Conservation (phyloP, 2,888 invertebrate genomes). For the Malthinus seriepunctatus region DNA sequence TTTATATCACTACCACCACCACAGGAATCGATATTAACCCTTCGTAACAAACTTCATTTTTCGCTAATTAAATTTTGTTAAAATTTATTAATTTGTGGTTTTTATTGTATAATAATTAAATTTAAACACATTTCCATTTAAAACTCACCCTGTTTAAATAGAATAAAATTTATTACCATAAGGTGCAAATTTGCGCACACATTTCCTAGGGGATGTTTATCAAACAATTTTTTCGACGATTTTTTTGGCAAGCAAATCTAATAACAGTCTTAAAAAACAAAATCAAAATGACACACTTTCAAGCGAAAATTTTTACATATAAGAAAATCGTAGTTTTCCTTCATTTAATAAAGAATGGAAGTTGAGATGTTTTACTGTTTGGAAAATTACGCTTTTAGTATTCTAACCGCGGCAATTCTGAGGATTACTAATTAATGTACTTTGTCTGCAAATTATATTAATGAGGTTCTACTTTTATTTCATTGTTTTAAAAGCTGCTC, state of each 20-base stretch:
- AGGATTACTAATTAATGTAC: slow-evolving; percentile 6
- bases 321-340: not conserved
- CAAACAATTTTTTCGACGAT: no score
- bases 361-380: slow-evolving; percentile 1
- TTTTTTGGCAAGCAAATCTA: no score
- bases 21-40: slow-evolving; percentile 5
- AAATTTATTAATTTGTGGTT: no score
- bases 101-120: no score
- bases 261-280: not conserved
- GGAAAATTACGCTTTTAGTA: slow-evolving; percentile 6
- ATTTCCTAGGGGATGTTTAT: no score
- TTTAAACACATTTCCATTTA: not conserved
- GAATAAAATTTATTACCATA: not conserved
- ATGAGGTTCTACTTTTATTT: not conserved
- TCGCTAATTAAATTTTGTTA: no score
- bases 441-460: slow-evolving; percentile 3
- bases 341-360: slow-evolving; percentile 2
- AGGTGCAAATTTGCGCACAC: no score
- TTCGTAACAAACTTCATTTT: not conserved
- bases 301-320: not conserved
- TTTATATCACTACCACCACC: not conserved
- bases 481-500: not conserved
- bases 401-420: slow-evolving; percentile 4
- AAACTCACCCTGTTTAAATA: not conserved
- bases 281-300: not conserved